Conservation (phyloP, 2,888 invertebrate species). For the Thelaira solivaga region DNA sequence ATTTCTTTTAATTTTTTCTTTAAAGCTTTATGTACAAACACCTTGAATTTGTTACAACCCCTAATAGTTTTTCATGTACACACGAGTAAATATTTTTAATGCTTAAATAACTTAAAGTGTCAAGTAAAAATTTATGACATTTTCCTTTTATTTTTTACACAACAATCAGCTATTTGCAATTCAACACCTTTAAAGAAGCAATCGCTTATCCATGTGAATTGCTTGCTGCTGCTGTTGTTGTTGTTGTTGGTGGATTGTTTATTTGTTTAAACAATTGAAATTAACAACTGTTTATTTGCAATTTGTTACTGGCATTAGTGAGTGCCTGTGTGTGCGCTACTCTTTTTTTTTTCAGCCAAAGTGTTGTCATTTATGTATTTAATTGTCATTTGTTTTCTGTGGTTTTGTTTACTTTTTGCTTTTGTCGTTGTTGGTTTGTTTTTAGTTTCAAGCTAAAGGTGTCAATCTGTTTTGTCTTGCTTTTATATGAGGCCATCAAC, state of each 20-base stretch:
- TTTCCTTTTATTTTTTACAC: background rate
- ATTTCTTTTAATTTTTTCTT: background rate
- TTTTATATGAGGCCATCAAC: background rate
- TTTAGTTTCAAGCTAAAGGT: constrained; percentile 52
- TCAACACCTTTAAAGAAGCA: constrained; percentile 37
- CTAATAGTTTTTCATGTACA: constrained; percentile 21
- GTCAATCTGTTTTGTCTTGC: constrained; percentile 55
- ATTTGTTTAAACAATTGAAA: constrained; percentile 43
- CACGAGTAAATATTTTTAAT: constrained; percentile 11
- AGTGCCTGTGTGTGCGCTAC: background rate
- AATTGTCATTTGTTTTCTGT: constrained; percentile 55
- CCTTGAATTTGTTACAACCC: background rate
- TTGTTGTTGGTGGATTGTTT: background rate
- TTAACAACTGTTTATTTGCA: constrained; percentile 40
- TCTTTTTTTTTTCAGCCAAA: background rate
- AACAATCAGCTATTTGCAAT: constrained; percentile 33
- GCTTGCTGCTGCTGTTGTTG: background rate
- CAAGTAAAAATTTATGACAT: constrained; percentile 25
- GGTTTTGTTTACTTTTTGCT: constrained; percentile 32
- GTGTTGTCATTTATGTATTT: constrained; percentile 55
- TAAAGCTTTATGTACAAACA: background rate
- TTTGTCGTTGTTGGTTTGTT: constrained; percentile 33
- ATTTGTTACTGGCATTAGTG: background rate
- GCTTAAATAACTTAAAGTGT: constrained; percentile 9
- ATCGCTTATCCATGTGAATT: constrained; percentile 14